phyloP scores from a whole-genome alignment of 2,797 vertebrate genomes.

The Poecilia picta region DNA sequence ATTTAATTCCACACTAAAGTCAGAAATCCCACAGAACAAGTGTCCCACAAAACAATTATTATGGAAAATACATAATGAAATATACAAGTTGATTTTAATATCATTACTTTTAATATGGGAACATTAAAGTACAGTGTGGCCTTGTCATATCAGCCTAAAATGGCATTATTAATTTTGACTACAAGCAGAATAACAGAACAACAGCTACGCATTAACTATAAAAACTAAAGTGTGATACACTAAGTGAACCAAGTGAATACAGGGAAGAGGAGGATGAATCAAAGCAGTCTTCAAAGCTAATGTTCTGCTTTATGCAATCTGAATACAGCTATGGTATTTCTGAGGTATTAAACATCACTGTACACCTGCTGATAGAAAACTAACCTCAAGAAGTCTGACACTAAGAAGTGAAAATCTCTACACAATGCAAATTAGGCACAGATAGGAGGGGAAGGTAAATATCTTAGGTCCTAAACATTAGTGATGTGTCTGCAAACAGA shows the following conservation, averaged over 20 bases:
- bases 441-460: neutral
- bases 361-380: neutral
- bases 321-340: neutral
- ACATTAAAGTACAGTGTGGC: neutral
- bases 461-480: neutral
- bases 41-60: neutral
- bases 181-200: neutral
- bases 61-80: neutral
- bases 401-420: neutral
- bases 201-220: neutral
- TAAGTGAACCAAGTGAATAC: neutral
- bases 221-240: neutral
- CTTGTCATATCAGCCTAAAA: neutral
- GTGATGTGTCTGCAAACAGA: neutral
- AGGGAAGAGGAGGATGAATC: neutral
- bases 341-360: neutral
- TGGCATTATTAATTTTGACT: neutral
- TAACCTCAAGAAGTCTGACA: neutral
- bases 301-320: neutral
- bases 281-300: neutral
- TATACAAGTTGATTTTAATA: neutral
- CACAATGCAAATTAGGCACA: neutral
- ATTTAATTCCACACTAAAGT: neutral
- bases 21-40: neutral
- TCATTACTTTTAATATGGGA: neutral